Evolutionary conservation across 2,888 invertebrate genomes (phyloP), one percentile per base, ranked within the genome.

Genomic region (Cotesia congregata): DNA sequence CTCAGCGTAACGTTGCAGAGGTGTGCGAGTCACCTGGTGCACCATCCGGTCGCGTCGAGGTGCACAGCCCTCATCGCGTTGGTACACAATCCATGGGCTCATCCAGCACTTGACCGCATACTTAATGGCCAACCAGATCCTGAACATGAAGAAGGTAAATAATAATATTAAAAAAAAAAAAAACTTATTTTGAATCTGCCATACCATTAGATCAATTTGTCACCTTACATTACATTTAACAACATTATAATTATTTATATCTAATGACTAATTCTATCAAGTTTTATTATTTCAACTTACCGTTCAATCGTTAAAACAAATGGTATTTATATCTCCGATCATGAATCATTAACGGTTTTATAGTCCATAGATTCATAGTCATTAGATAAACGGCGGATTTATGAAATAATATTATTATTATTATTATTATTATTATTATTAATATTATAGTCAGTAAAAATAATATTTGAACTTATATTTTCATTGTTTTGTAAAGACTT

Each of bases 1-100:
- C 87, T 91, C 83, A 87, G 85, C 82, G 89, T 89, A 41, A 90
- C 90, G 62, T 83, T 90, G 80, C 89, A 90, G 85, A 87, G 89
- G 84, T 90, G 90, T 88, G 91, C 86, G 79, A 86, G 78, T 87
- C 90, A 86, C 86, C 90, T 88, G 83, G 86, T 76, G 83, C 86
- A 86, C 67, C 89, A 90, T 75, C 88, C 92, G 79, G 87, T 88
- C 68, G 91, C 91, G 81, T 91, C 92, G 61, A 92, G 92, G 91
- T 92, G 91, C 83, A 91, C 91, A 40, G 91, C 92, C 75, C 90
- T 93, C 65, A 90, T 91, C 85, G 88, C 90, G 40, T 87, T 93
- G 74, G 90, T 93, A 80, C 90, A 92, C 83, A 90, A 92, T 76
- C 91, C 91, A 70, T 92, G 91, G 86, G 88, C 88, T 77, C 89